Evolutionary conservation across 2,113 vertebrate genomes (phyloP).

Genomic region (Phalacrocorax aristotelis): DNA sequence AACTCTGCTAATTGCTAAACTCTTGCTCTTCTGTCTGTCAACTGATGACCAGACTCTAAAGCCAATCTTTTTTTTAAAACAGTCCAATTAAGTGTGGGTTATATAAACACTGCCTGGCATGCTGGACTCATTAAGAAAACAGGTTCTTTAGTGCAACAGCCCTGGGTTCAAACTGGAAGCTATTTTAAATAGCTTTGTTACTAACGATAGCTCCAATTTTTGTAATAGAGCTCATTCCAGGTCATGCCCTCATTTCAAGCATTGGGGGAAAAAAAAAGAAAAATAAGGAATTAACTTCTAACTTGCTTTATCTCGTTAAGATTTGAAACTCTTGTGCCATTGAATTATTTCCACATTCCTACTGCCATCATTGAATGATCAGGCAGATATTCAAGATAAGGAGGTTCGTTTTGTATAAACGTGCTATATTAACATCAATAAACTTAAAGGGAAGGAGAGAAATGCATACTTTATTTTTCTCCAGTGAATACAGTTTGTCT

Average conservation of each 20-base stretch:
- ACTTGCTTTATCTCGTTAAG: slow-evolving; percentile 45
- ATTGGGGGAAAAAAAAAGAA: not conserved
- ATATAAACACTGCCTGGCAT: slow-evolving; percentile 63
- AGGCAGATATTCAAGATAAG: not conserved
- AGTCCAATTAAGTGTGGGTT: slow-evolving; percentile 69
- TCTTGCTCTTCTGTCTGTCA: slow-evolving; percentile 24
- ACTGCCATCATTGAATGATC: not conserved
- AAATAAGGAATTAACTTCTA: slow-evolving; percentile 9
- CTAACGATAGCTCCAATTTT: slow-evolving; percentile 67
- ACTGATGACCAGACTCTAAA: slow-evolving; percentile 23
- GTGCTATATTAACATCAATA: not conserved
- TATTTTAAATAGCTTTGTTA: slow-evolving; percentile 54
- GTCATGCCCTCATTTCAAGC: slow-evolving; percentile 58
- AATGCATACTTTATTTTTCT: not conserved
- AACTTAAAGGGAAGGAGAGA: not conserved
- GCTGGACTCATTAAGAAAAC: slow-evolving; percentile 65
- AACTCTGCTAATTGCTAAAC: slow-evolving; percentile 40
- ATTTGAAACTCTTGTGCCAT: slow-evolving; percentile 1
- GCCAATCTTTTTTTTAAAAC: slow-evolving; percentile 10
- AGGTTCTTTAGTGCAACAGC: slow-evolving; percentile 52
- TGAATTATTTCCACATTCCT: slow-evolving; percentile 67
- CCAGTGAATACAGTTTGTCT: not conserved
- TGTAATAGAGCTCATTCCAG: slow-evolving; percentile 48
- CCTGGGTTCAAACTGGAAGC: slow-evolving; percentile 66
- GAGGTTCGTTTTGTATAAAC: not conserved